These are phyloP conservation scores for Drymodes brunneopygia DNA, from an alignment of 2,113 vertebrate genomes.

Conservation along the genomic window DNA sequence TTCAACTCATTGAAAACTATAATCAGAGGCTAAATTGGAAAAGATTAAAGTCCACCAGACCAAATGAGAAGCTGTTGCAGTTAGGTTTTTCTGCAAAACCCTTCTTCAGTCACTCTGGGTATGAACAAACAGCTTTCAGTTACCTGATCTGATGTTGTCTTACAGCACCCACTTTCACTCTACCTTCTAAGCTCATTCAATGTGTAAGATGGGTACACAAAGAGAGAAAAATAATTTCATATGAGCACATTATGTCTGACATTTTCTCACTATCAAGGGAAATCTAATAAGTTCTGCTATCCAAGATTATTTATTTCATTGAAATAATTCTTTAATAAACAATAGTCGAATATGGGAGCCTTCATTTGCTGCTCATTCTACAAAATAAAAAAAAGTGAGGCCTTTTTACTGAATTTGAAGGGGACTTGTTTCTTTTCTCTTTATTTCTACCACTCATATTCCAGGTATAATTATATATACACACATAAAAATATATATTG, in stretches of 20 bases:
- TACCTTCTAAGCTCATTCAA: neutral
- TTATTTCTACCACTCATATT: neutral
- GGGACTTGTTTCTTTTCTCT: neutral
- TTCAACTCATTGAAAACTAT: neutral
- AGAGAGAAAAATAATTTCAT: neutral
- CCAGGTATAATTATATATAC: neutral
- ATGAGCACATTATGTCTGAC: neutral
- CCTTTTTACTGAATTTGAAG: neutral
- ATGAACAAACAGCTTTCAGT: neutral
- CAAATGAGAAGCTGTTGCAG: neutral
- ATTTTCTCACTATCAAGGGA: neutral
- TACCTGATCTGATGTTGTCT: neutral
- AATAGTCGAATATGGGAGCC: neutral
- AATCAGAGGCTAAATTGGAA: neutral
- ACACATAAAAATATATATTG: neutral
- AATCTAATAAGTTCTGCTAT: neutral
- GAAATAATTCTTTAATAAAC: neutral
- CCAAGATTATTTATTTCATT: neutral
- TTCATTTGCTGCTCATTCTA: neutral
- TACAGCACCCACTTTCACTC: neutral
- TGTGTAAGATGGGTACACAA: neutral
- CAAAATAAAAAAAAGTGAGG: neutral
- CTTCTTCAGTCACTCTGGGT: neutral
- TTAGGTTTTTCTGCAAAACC: neutral
- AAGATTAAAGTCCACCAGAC: too few relatives aligned